Evolutionary conservation across 2,888 invertebrate species (phyloP).

Genomic region (Biston stratarius): DNA sequence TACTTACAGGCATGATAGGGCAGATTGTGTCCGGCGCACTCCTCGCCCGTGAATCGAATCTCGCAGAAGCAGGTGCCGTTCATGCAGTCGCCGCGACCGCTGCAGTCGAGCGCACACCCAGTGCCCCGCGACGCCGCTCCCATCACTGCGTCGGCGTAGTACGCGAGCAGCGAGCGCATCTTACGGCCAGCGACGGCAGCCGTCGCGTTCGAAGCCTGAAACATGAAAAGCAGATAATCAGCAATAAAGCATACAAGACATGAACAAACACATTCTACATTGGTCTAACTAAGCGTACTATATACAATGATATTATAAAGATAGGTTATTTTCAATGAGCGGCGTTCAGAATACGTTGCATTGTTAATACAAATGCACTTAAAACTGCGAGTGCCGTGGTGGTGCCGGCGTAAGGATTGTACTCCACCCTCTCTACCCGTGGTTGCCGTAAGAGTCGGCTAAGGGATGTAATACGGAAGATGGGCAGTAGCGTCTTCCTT

Average conservation of each 20-base stretch:
- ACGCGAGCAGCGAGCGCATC: conserved; percentile 82
- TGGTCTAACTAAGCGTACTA: too few relatives aligned
- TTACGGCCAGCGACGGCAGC: conserved; percentile 67
- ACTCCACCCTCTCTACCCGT: too few relatives aligned
- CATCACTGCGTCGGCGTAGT: conserved; percentile 82
- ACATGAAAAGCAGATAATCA: conserved; percentile 29
- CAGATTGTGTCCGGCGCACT: conserved; percentile 93
- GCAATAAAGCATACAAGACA: background rate
- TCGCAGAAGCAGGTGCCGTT: conserved; percentile 97
- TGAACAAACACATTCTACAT: background rate
- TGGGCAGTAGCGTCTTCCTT: too few relatives aligned
- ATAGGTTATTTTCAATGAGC: too few relatives aligned
- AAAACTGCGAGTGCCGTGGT: too few relatives aligned
- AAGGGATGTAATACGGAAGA: too few relatives aligned
- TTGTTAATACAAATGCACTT: too few relatives aligned
- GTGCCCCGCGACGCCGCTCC: conserved; percentile 74
- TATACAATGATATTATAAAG: too few relatives aligned
- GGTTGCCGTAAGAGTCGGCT: too few relatives aligned
- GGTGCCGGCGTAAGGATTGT: too few relatives aligned
- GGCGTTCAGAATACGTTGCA: too few relatives aligned
- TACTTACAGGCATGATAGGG: conserved; percentile 87
- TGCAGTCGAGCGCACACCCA: conserved; percentile 92
- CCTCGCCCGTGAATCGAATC: conserved; percentile 94
- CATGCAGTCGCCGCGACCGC: conserved; percentile 96
- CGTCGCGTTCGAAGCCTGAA: conserved; percentile 66